Base-by-base conservation (phyloP, 2,888 invertebrate genomes). In the Tenthredo notha region DNA sequence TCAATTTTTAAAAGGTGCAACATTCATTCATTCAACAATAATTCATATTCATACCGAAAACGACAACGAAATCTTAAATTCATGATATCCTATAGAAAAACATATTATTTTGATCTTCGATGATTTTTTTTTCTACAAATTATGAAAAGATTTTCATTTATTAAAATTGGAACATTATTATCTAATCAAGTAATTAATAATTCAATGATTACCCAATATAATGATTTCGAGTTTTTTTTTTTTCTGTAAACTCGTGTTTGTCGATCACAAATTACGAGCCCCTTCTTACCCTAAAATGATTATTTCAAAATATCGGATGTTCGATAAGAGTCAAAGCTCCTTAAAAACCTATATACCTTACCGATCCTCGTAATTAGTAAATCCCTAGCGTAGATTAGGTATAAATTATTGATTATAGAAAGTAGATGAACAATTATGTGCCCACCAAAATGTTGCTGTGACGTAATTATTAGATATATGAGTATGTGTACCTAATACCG, bases 361-460 rank as follows among this genome's bases (percentile, higher is more conserved):
- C 33, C 67, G 15, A 74, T 74, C 74, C 74, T 40, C 43, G 74
- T 74, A 74, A 74, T 74, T 25, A 43, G 43, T 74, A 43, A 43
- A 21, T 43, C 74, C 74, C 43, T 74, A 43, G 43, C 40, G 40
- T 74, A 74, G 74, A 21, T 21, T 43, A 67, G 33, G 18, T 74
- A 74, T 74, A 74, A 21, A 43, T 37, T 21, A 74, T 43, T 43
- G 61, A 61, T 58, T 86, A 67, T 78, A 15, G 58, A 67, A 33
- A 54, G 54, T 54, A 65, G 65, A 83, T 54, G 54, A 74, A 74
- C 40, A 61, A 86, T 50, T 47, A 83, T 86, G 85, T 86, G 85
- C 74, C 82, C 86, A 83, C 72, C 47, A 84, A 83, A 84, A 47
- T 85, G 77, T 85, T 85, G 72, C 85, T 85, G 85, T 86, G 86